Evolutionary conservation across 2,113 vertebrate genomes (phyloP).

Genomic region (Danionella cerebrum): DNA sequence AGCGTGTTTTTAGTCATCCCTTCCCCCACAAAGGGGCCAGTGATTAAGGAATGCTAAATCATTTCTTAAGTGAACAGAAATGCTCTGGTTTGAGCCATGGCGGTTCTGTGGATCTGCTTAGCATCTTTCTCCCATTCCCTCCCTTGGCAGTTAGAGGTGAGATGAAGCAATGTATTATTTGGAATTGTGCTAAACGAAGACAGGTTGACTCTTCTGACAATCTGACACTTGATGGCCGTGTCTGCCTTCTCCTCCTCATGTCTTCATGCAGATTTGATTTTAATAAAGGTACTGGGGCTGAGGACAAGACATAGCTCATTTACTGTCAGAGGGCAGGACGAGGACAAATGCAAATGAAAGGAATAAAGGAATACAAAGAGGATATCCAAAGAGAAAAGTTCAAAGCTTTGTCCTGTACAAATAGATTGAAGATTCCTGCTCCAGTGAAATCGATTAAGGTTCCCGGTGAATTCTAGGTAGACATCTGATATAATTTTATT

Average conservation of each 20-base stretch:
- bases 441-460: not conserved
- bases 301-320: constrained; percentile 11
- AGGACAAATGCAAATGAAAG: constrained; percentile 19
- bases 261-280: constrained; percentile 16
- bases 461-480: not conserved
- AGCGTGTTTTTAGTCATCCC: constrained; percentile 37
- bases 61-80: constrained; percentile 42
- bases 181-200: not conserved
- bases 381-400: not conserved
- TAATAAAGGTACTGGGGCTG: not conserved
- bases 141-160: constrained; percentile 20
- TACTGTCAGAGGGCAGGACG: constrained; percentile 3
- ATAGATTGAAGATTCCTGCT: not conserved
- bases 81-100: constrained; percentile 24
- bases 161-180: constrained; percentile 16
- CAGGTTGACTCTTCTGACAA: not conserved
- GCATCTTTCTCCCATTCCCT: constrained; percentile 13
- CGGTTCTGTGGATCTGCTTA: constrained; percentile 35
- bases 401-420: not conserved
- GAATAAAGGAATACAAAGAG: constrained; percentile 18
- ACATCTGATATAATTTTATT: not conserved
- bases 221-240: not conserved
- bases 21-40: not conserved
- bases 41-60: constrained; percentile 9
- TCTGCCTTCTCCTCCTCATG: not conserved